These are phyloP conservation scores for Micrasema minimum DNA, from an alignment of 1,140 invertebrate species.

Conservation along the genomic window DNA sequence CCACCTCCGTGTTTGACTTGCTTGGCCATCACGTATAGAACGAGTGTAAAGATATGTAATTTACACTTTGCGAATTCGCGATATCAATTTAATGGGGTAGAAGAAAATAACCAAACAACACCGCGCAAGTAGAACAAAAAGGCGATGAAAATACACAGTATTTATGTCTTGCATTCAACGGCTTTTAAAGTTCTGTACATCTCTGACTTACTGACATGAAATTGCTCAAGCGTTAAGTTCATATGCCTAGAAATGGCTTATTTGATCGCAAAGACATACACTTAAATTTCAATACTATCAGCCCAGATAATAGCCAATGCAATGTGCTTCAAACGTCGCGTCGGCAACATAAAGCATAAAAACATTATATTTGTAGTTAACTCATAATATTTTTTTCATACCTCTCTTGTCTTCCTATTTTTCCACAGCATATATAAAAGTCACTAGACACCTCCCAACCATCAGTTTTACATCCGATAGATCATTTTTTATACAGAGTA, in stretches of 20 bases:
- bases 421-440: too few relatives aligned
- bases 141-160: background rate
- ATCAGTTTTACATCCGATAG: too few relatives aligned
- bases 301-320: too few relatives aligned
- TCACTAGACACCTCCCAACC: too few relatives aligned
- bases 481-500: too few relatives aligned
- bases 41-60: conserved; percentile 17
- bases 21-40: conserved; percentile 19
- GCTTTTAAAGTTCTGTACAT: background rate
- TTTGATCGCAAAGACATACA: background rate
- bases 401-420: too few relatives aligned
- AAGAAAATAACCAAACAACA: conserved; percentile 7
- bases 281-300: too few relatives aligned
- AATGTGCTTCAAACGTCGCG: too few relatives aligned
- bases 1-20: conserved; percentile 24
- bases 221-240: background rate
- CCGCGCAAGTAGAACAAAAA: background rate
- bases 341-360: too few relatives aligned
- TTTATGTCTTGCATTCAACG: background rate
- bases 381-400: too few relatives aligned
- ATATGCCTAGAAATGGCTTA: background rate
- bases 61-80: conserved; percentile 30
- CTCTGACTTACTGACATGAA: background rate
- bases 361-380: too few relatives aligned
- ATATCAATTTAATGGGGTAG: conserved; percentile 39